Evolutionary conservation across 1,140 invertebrate genomes (phyloP), one percentile per base, ranked within the genome.

Genomic region (silkworm (Bombyx mori)): DNA sequence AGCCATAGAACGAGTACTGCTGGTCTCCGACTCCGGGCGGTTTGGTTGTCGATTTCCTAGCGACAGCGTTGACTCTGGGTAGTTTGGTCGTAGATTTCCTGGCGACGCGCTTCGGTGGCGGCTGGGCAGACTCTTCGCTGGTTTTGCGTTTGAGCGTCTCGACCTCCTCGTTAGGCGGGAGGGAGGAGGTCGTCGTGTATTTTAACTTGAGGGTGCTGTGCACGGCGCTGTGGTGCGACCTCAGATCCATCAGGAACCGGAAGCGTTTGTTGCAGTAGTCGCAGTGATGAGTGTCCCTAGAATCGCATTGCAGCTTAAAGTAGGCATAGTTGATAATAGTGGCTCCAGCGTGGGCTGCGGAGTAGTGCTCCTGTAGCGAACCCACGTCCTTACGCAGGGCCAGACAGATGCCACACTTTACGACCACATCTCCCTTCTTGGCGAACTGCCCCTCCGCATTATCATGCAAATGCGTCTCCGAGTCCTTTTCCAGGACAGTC

Each of bases 11-110:
- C 0, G 82, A 80, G 52, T 71, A 77, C 42, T 71, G 42, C 67
- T 58, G n/a, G 10, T n/a, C 12, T 48, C 48, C 9, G 45, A 42
- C 4, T 3, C 42, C 50, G 6, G 82, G 75, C 44, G 83, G 55
- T 60, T 77, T 81, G 3, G 80, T 73, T 0, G 82, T 86, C 1
- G 82, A 86, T 53, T 86, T 86, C 46, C 54, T 75, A 1, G 81
- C 82, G 1, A 79, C 72, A 3, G 61, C 18, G 7, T 63, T 62
- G 7, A 26, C 7, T 3, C n/a, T 43, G 3, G 77, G 74, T 8
- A 77, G 56, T 57, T 80, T 83, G 0, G 79, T 71, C 0, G 82
- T 86, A 0, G 82, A 82, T 52, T 86, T 86, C 42, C 56, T 78
- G 6, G 82, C 81, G 6, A 75, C 66, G 56, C 63, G 66, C 55